Conservation (phyloP, 2,113 vertebrate species). For the Callaeas wilsoni region DNA sequence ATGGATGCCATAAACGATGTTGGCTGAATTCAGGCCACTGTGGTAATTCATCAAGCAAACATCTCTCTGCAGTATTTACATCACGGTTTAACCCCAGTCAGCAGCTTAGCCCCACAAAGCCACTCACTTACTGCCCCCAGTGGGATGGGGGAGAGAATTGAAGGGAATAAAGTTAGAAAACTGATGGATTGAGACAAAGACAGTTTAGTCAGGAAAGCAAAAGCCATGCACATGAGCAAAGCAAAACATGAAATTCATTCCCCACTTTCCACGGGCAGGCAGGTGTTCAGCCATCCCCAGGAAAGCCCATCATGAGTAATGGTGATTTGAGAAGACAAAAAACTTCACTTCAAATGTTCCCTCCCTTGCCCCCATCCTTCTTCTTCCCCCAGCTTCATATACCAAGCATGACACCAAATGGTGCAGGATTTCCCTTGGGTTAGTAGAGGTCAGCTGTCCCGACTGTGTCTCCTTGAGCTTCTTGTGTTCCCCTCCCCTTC, state of each 20-base stretch:
- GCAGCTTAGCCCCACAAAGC: background rate
- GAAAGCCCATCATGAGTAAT: background rate
- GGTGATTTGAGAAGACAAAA: background rate
- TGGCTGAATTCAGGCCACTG: background rate
- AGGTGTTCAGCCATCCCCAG: background rate
- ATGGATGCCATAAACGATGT: background rate
- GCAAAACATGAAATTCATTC: background rate
- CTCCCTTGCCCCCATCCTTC: background rate
- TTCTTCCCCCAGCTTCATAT: background rate
- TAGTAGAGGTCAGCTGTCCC: background rate
- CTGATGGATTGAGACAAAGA: background rate
- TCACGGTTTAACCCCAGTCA: background rate
- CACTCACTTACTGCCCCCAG: background rate
- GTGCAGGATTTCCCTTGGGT: background rate
- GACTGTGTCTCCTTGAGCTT: background rate
- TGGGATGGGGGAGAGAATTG: background rate
- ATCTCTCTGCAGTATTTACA: background rate
- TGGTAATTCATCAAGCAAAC: background rate
- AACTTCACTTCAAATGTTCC: rapidly evolving
- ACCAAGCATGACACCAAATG: background rate
- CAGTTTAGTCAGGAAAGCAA: background rate
- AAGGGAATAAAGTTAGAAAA: background rate
- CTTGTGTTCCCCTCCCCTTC: background rate
- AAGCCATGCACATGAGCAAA: background rate
- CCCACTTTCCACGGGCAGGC: background rate